These are phyloP conservation scores for Cerastis rubricosa DNA, from an alignment of 2,888 invertebrate species.

Conservation along the genomic window DNA sequence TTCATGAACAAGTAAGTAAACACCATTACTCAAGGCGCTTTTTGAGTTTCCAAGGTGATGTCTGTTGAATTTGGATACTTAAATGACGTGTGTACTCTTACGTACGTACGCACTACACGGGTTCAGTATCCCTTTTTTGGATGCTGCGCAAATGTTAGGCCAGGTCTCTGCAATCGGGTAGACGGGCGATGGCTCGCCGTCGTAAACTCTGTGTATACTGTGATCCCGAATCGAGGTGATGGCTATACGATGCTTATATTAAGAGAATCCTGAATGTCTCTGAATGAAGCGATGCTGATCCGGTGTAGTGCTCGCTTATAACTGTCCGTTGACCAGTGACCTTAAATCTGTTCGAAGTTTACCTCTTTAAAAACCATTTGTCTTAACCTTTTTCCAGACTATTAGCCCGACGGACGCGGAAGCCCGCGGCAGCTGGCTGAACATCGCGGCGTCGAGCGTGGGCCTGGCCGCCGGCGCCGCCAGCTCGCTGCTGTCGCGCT, in stretches of 20 bases:
- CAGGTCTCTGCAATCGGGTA: neutral
- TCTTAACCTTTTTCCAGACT: slow-evolving; percentile 71
- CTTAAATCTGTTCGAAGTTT: neutral
- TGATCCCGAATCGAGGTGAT: neutral
- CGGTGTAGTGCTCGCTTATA: neutral
- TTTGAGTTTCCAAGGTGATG: neutral
- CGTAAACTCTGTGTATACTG: neutral
- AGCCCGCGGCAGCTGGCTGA: slow-evolving; percentile 91
- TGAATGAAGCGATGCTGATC: neutral
- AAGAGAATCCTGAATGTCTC: neutral
- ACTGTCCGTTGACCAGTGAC: neutral
- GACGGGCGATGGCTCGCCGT: neutral
- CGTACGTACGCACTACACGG: neutral
- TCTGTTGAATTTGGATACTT: neutral
- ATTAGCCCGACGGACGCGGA: slow-evolving; percentile 89
- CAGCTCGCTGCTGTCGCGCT: slow-evolving; percentile 82
- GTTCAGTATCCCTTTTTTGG: neutral
- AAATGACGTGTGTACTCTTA: neutral
- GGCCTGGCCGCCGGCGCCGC: slow-evolving; percentile 90
- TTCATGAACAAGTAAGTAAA: slow-evolving; percentile 87
- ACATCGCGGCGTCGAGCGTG: slow-evolving; percentile 90
- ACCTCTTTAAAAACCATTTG: neutral
- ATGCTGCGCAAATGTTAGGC: neutral
- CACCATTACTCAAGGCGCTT: neutral
- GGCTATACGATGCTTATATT: neutral